Evolutionary conservation across 2,113 vertebrate species (phyloP).

Genomic region (Bothrops jararaca): DNA sequence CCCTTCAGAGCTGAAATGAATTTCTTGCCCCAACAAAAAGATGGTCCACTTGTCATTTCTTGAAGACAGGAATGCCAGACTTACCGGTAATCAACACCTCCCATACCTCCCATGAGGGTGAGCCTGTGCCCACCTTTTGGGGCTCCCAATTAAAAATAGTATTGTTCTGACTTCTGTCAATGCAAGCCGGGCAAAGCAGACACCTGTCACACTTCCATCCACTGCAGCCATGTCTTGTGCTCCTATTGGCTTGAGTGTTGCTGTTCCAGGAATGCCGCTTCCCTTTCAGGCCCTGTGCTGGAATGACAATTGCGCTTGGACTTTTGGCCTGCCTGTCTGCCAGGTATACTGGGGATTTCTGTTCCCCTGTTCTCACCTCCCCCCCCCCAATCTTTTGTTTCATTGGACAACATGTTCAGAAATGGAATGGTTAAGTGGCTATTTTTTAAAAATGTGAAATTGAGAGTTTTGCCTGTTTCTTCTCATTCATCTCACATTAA

Average conservation of each 20-base stretch:
- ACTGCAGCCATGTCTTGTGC: background rate
- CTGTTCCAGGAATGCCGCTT: background rate
- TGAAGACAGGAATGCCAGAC: background rate
- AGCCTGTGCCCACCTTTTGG: background rate
- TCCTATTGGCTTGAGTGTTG: background rate
- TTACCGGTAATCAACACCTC: background rate
- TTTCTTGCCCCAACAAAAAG: background rate
- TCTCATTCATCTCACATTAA: background rate
- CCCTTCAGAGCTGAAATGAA: background rate
- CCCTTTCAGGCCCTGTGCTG: background rate
- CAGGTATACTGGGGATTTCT: background rate
- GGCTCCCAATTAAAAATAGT: background rate
- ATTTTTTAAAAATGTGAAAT: background rate
- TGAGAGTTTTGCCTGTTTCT: background rate
- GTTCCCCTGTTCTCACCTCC: background rate
- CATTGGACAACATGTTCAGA: background rate
- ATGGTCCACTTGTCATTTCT: background rate
- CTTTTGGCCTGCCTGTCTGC: background rate
- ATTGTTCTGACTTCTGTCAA: background rate
- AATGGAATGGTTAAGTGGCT: background rate
- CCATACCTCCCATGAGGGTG: background rate
- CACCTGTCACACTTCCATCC: background rate
- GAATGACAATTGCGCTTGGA: background rate
- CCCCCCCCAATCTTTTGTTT: background rate
- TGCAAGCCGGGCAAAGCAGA: background rate